Evolutionary conservation across 1,140 invertebrate species (phyloP), one percentile per base, ranked within the genome.

Genomic region (Drosophila kepulauana): DNA sequence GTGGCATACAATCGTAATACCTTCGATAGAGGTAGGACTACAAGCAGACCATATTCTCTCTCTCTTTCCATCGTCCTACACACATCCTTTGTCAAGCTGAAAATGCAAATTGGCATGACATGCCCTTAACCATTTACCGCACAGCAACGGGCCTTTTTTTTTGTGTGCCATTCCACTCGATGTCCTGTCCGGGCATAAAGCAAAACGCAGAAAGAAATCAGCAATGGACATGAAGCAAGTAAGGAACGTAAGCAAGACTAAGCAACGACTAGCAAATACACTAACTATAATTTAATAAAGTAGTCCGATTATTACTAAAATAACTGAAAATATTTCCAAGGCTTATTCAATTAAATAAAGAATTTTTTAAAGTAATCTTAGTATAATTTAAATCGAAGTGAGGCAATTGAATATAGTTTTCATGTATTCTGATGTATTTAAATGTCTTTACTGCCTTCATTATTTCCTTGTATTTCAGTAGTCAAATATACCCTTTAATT

Each of bases 91-190:
- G 85, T 88, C 85, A 89, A 89, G 81, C 78, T 79, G 81, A 85
- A 89, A 89, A 89, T 89, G 85, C 86, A 89, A 89, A 89, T 89
- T 89, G 85, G 81, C 86, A 78, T 89, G 85, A 89, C 85, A 89
- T 89, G 85, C 85, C 85, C 75, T 89, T 89, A 89, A 89, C 85
- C 84, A 89, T 88, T 88, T 75, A 84, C 84, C 84, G 82, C 84
- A 87, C 80, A 75, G 80, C 49, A 20, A 38, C 33, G 56, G 43
- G 41, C 67, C 35, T 65, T 72, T 72, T 78, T 78, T 81, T 64
- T 69, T 38, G 20, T 25, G 20, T 30, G 59, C 68, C 77, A 68
- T 65, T 72, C 52, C 69, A 59, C 61, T 46, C 28, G 35, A 28
- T 43, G 67, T 64, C 13, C 61, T 45, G 67, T 64, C 13, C 61